These are phyloP conservation scores for Bombyx huttoni DNA, from an alignment of 2,888 invertebrate genomes.

Conservation along the genomic window DNA sequence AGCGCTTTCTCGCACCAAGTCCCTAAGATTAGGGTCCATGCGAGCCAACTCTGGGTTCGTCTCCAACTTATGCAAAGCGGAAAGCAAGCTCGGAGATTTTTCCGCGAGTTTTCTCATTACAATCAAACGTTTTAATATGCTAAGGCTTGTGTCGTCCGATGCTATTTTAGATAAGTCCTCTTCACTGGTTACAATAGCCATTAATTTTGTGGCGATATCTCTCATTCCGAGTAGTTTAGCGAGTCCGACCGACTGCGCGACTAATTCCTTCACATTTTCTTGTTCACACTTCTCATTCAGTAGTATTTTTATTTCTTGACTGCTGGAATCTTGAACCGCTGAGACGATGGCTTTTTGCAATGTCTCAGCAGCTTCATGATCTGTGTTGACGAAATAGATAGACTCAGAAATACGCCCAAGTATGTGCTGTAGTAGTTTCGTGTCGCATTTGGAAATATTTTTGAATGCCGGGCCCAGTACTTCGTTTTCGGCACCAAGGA, in stretches of 20 bases:
- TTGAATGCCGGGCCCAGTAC: conserved; percentile 76
- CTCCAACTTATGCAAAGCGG: conserved; percentile 75
- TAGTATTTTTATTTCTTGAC: conserved; percentile 69
- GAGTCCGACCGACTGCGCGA: conserved; percentile 77
- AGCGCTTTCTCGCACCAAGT: conserved; percentile 81
- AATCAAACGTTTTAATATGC: conserved; percentile 78
- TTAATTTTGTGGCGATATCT: conserved; percentile 72
- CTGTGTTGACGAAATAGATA: conserved; percentile 73
- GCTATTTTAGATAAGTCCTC: conserved; percentile 69
- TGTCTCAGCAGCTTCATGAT: conserved; percentile 76
- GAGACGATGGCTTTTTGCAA: conserved; percentile 78
- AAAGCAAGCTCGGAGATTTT: conserved; percentile 73
- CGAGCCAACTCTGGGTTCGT: conserved; percentile 78
- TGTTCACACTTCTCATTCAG: conserved; percentile 62
- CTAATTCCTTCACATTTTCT: conserved; percentile 50
- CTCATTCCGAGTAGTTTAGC: conserved; percentile 79
- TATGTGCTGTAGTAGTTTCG: conserved; percentile 73
- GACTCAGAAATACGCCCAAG: conserved; percentile 74
- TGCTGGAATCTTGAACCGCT: conserved; percentile 75
- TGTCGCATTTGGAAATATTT: conserved; percentile 75
- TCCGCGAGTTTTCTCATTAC: conserved; percentile 81
- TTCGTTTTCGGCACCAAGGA: conserved; percentile 75
- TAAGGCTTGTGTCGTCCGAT: conserved; percentile 72
- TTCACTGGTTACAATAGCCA: conserved; percentile 67
- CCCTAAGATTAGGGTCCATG: conserved; percentile 78